phyloP scores from a whole-genome alignment of 2,888 invertebrate genomes.

The Drosophila yooni region DNA sequence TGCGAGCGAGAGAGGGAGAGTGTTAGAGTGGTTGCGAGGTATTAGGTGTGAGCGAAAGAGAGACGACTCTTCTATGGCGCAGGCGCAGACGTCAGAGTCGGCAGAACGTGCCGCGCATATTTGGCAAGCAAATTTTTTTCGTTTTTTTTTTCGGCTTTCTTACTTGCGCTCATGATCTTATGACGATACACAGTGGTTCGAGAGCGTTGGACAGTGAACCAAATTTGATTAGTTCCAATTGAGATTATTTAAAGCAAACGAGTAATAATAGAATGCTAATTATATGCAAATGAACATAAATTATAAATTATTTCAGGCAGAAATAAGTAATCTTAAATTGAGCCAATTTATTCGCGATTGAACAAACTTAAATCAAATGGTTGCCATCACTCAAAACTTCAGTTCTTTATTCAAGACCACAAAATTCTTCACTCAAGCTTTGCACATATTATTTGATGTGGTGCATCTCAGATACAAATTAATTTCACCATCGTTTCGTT shows the following conservation, averaged over 20 bases:
- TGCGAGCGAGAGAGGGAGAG: constrained; percentile 1
- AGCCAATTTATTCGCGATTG: background rate
- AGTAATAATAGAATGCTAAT: background rate
- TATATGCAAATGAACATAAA: background rate
- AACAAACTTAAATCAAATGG: background rate
- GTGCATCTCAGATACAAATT: background rate
- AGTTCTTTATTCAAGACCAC: background rate
- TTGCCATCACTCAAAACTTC: background rate
- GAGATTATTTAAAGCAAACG: background rate
- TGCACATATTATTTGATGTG: background rate
- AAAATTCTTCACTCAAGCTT: background rate
- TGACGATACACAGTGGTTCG: constrained; percentile 47
- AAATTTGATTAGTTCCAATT: background rate
- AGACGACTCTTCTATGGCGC: constrained; percentile 48
- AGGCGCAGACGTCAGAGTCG: constrained; percentile 73
- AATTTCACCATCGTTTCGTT: background rate
- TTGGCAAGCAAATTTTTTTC: constrained; percentile 36
- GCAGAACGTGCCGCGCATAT: constrained; percentile 65
- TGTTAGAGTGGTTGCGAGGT: background rate
- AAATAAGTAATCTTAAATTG: background rate
- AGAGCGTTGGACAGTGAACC: background rate
- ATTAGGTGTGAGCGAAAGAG: constrained; percentile 3
- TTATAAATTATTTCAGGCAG: background rate
- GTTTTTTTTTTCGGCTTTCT: background rate
- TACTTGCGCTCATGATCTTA: constrained; percentile 22